These are phyloP conservation scores for Asteroscopus sphinx DNA, from an alignment of 2,888 invertebrate genomes.

Conservation along the genomic window DNA sequence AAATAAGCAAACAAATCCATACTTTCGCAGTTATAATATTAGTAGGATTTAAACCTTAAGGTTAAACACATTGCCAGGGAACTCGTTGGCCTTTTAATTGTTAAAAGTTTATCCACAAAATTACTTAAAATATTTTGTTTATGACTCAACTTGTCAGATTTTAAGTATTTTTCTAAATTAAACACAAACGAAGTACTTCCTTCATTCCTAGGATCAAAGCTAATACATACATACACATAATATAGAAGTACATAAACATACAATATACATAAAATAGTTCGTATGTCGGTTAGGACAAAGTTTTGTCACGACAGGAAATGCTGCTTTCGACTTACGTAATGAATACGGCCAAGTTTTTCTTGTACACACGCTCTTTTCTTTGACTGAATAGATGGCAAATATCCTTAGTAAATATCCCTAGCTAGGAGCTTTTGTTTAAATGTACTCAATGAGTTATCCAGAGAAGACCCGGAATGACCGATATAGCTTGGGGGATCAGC, in stretches of 20 bases:
- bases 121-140: no score
- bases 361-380: slow-evolving; percentile 8
- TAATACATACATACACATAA: slow-evolving; percentile 4
- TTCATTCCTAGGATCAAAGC: not conserved
- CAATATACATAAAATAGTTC: slow-evolving; percentile 38
- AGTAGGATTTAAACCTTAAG: no score
- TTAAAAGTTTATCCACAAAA: no score
- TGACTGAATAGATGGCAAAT: slow-evolving; percentile 14
- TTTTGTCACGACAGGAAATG: slow-evolving; percentile 57
- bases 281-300: slow-evolving; percentile 48
- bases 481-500: no score
- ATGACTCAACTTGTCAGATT: no score
- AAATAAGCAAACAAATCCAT: no score
- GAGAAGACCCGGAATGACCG: no score
- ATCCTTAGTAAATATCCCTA: not conserved
- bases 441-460: not conserved
- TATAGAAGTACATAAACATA: slow-evolving; percentile 14
- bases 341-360: slow-evolving; percentile 27
- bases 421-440: not conserved
- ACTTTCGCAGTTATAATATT: no score
- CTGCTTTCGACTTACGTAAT: slow-evolving; percentile 40
- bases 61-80: no score
- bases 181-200: slow-evolving; percentile 30
- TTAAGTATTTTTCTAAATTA: slow-evolving; percentile 25
- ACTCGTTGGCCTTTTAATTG: no score